These are phyloP conservation scores for Drosophila watanabei DNA, from an alignment of 1,140 invertebrate genomes.

Conservation along the genomic window DNA sequence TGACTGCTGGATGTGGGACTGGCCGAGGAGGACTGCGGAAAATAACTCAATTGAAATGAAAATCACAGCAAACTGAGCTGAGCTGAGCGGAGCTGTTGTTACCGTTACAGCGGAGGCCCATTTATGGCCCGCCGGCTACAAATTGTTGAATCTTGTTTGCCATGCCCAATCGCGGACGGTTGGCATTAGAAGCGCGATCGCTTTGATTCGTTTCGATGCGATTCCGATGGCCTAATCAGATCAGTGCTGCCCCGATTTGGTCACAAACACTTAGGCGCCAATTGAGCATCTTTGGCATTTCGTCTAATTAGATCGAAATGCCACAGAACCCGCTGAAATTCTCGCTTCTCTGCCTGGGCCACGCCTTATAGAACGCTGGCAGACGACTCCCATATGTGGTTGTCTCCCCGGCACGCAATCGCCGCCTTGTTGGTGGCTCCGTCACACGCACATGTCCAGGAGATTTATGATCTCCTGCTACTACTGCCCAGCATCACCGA, in stretches of 20 bases:
- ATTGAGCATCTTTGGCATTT: conserved; percentile 83
- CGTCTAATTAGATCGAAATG: conserved; percentile 75
- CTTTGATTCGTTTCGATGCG: conserved; percentile 13
- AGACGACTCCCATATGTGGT: conserved; percentile 9
- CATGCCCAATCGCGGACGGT: conserved; percentile 53
- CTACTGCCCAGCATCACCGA: conserved; percentile 48
- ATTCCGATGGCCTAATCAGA: conserved; percentile 57
- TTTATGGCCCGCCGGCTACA: conserved; percentile 63
- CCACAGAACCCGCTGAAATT: conserved; percentile 56
- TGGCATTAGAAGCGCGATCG: conserved; percentile 63
- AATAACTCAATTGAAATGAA: conserved; percentile 84
- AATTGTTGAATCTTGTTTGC: conserved; percentile 58
- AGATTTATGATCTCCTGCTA: conserved; percentile 64
- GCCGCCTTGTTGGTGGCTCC: conserved; percentile 46
- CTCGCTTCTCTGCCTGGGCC: conserved; percentile 40
- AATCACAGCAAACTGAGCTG: conserved; percentile 52
- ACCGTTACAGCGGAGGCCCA: conserved; percentile 56
- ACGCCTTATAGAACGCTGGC: conserved; percentile 29
- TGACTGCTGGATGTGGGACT: conserved; percentile 1
- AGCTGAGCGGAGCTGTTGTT: conserved; percentile 32
- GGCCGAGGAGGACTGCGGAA: conserved; percentile 11
- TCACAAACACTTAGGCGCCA: conserved; percentile 79
- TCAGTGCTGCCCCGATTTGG: conserved; percentile 68
- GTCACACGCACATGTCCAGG: conserved; percentile 59
- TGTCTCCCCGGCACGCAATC: conserved; percentile 6